Base-by-base conservation (phyloP, 2,888 invertebrate species). In the Rhabditoides inermis region DNA sequence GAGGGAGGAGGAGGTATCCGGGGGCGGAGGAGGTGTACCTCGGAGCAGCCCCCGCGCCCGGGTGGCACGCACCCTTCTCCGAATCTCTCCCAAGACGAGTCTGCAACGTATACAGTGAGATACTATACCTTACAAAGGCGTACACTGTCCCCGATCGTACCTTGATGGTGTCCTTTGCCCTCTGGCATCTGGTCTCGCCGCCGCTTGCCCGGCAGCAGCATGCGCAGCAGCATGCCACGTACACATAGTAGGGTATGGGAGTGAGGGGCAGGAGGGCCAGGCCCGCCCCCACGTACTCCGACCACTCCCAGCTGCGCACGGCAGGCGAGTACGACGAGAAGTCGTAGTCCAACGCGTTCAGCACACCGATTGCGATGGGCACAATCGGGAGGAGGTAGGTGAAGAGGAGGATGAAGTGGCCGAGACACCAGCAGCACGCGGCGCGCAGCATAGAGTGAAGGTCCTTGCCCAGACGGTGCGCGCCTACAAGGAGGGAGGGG, bases 1-100 rank as follows among this genome's bases (percentile, higher is more conserved):
- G 69, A 12, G 76, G 70, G 22, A 76, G 65, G 2, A 76, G 61
- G 35, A 69, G 62, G 54, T 77, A 76, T n/a, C 75, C 76, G 6
- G 74, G 73, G 22, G 73, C 69, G 20, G 69, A 56, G 28, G 64
- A 53, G 0, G 68, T 63, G 60, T 72, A 74, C 27, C 70, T 44
- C 0, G 70, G 72, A 6, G 67, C 57, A 18, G 61, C 57, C 20
- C 57, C 55, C 5, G 52, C 46, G 25, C 60, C 60, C 45, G 61
- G 61, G 36, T 51, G 46, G 25, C 23, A n/a, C n/a, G n/a, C n/a
- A n/a, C n/a, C n/a, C n/a, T n/a, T n/a, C n/a, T n/a, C n/a, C n/a
- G n/a, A n/a, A n/a, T n/a, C n/a, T n/a, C n/a, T n/a, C n/a, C n/a
- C n/a, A n/a, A n/a, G n/a, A n/a, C n/a, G n/a, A n/a, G n/a, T n/a